These are phyloP conservation scores for Sicus ferrugineus DNA, from an alignment of 2,888 invertebrate genomes.

Conservation along the genomic window DNA sequence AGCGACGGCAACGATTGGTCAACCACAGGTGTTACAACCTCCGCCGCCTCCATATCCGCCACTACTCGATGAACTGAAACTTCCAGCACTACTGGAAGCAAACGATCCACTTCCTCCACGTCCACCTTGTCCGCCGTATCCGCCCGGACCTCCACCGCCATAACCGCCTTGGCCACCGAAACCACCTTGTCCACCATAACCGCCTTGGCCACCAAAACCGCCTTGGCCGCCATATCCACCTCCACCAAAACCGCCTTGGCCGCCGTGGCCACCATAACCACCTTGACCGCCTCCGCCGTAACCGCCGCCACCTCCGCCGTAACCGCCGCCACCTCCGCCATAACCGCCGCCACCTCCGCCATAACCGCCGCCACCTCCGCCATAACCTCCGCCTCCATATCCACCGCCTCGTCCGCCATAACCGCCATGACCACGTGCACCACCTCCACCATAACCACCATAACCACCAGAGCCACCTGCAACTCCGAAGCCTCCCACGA, in stretches of 20 bases:
- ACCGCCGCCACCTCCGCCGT: not conserved
- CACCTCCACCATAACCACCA: constrained; percentile 13
- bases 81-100: constrained; percentile 31
- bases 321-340: not conserved
- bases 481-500: not conserved
- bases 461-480: constrained; percentile 18
- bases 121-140: constrained; percentile 1
- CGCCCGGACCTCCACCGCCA: not conserved
- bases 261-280: constrained; percentile 13
- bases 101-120: constrained; percentile 21
- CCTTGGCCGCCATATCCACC: constrained; percentile 14
- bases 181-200: constrained; percentile 25
- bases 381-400: not conserved
- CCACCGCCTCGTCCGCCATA: constrained; percentile 5
- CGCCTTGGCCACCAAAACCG: constrained; percentile 20
- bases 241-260: not conserved
- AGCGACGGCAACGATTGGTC: too few relatives aligned
- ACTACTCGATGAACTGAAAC: constrained; percentile 30
- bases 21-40: constrained; percentile 20
- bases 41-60: constrained; percentile 27
- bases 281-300: not conserved
- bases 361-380: not conserved
- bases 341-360: constrained; percentile 14
- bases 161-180: constrained; percentile 10
- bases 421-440: constrained; percentile 15